These are phyloP conservation scores for Autographa pulchrina DNA, from an alignment of 2,888 invertebrate genomes.

Conservation along the genomic window DNA sequence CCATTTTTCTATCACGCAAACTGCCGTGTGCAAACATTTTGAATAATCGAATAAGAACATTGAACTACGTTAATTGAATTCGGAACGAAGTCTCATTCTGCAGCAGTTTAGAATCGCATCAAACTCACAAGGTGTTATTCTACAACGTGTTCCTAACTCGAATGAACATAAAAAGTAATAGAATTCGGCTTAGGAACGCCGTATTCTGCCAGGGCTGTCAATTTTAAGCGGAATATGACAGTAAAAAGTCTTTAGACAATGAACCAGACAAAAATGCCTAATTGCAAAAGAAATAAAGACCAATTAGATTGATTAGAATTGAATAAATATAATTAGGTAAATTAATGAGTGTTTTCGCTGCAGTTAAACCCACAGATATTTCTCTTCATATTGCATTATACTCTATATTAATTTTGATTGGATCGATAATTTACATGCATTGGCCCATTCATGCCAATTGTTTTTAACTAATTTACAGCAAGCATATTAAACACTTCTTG, in stretches of 20 bases:
- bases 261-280: conserved; percentile 32
- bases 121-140: conserved; percentile 71
- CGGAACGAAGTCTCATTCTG: conserved; percentile 53
- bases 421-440: no score
- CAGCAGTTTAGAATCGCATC: conserved; percentile 57
- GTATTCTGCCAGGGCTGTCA: conserved; percentile 57
- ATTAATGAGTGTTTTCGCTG: conserved; percentile 8
- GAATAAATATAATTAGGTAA: background rate
- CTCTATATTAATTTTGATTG: background rate
- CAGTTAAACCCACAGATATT: background rate
- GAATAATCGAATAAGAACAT: conserved; percentile 24
- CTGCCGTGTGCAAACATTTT: background rate
- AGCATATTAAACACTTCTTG: no score
- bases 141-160: conserved; percentile 76
- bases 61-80: conserved; percentile 61
- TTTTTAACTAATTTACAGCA: no score
- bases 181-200: conserved; percentile 82
- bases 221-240: background rate
- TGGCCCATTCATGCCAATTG: no score
- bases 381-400: background rate
- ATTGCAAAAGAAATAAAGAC: conserved; percentile 9
- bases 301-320: conserved; percentile 2
- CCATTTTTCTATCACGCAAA: no score
- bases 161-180: conserved; percentile 84
- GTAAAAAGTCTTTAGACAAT: conserved; percentile 37